Evolutionary conservation across 2,888 invertebrate species (phyloP).

Genomic region (Abrostola triplasia): DNA sequence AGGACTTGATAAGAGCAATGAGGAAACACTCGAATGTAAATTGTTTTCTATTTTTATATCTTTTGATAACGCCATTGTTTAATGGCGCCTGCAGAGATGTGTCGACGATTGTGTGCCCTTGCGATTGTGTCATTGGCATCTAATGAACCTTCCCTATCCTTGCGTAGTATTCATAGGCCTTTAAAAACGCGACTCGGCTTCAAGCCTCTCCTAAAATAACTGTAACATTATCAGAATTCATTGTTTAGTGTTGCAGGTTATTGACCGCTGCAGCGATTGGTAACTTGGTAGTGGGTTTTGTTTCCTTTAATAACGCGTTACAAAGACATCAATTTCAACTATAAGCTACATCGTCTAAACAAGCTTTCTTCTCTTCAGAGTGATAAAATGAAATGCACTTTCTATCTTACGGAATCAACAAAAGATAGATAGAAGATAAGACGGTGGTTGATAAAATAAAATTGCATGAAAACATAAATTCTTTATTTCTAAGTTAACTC

Average conservation of each 20-base stretch:
- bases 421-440: no score
- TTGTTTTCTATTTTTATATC: constrained; percentile 26
- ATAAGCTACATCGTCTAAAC: neutral
- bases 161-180: neutral
- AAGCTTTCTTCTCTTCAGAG: neutral
- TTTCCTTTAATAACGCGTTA: neutral
- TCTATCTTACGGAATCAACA: constrained; percentile 17
- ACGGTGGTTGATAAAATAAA: constrained; percentile 18
- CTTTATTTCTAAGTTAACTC: constrained; percentile 31
- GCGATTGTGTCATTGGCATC: constrained; percentile 6
- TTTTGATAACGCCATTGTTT: constrained; percentile 24
- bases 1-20: constrained; percentile 64
- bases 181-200: no score
- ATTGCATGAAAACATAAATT: constrained; percentile 16
- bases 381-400: constrained; percentile 7
- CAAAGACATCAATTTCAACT: neutral
- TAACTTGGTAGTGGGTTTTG: neutral
- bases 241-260: neutral
- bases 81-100: neutral
- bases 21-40: constrained; percentile 52
- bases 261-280: constrained; percentile 2
- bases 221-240: neutral
- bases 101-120: constrained; percentile 14
- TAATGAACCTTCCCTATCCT: neutral
- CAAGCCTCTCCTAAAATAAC: neutral